Evolutionary conservation across 2,888 invertebrate species (phyloP).

Genomic region (Eupithecia dodoneata): DNA sequence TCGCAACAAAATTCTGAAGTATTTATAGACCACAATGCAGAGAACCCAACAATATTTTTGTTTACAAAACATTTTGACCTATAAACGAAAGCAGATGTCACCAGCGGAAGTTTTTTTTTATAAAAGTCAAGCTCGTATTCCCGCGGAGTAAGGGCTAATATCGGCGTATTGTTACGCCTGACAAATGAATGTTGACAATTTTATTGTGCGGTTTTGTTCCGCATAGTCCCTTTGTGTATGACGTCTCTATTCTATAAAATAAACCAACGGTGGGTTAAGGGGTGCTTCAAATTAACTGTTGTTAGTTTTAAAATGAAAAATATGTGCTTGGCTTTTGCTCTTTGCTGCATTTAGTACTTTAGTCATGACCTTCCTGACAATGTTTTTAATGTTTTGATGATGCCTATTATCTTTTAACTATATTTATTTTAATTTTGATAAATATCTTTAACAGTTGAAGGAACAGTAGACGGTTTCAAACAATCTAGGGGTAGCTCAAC

Average conservation of each 20-base stretch:
- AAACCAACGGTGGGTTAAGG: constrained; percentile 30
- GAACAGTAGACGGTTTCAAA: neutral
- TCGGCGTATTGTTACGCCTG: constrained; percentile 58
- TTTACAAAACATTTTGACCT: constrained; percentile 77
- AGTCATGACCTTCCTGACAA: neutral
- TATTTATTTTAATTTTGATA: neutral
- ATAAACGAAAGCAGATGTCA: constrained; percentile 73
- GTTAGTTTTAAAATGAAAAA: neutral
- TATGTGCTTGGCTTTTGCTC: neutral
- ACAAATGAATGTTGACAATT: constrained; percentile 81
- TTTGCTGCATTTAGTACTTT: neutral
- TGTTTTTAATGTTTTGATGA: neutral
- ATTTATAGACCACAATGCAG: constrained; percentile 51
- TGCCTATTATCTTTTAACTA: neutral
- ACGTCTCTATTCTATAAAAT: constrained; percentile 67
- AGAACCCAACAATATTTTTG: constrained; percentile 57
- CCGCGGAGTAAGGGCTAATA: constrained; percentile 53
- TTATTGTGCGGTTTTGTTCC: constrained; percentile 68
- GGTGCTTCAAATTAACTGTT: constrained; percentile 26
- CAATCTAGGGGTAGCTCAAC: neutral
- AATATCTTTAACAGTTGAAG: neutral
- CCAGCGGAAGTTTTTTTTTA: constrained; percentile 60
- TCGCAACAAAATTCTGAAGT: constrained; percentile 41
- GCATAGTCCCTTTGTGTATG: constrained; percentile 59
- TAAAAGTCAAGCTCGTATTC: constrained; percentile 56